These are phyloP conservation scores for Hirtodrosophila histrioides DNA, from an alignment of 2,888 invertebrate species.

Conservation along the genomic window DNA sequence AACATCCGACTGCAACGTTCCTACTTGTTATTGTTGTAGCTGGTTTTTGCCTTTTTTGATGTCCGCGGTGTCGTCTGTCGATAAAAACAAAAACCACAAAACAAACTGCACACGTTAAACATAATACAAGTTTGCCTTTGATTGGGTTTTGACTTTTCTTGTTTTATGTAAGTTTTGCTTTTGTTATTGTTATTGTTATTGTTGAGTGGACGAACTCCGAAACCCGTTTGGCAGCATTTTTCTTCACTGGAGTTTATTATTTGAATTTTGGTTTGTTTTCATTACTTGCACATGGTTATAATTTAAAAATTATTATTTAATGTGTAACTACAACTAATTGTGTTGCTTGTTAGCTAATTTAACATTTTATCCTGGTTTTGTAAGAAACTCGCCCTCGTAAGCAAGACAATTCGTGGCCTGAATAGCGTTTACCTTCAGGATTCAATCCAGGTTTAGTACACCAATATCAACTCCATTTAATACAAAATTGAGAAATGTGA, in stretches of 20 bases:
- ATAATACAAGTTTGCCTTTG: conserved; percentile 35
- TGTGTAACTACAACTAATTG: no score
- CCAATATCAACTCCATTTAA: no score
- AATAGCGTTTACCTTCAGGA: no score
- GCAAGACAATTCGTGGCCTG: no score
- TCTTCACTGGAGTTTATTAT: conserved; percentile 17
- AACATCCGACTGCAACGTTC: no score
- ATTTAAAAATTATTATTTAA: no score
- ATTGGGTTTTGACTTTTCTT: conserved; percentile 25
- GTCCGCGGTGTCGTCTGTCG: conserved; percentile 27
- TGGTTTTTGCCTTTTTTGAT: conserved; percentile 33
- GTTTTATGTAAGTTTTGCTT: conserved; percentile 23
- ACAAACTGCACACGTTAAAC: conserved; percentile 25
- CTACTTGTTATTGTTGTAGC: conserved; percentile 18
- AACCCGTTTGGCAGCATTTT: conserved; percentile 63
- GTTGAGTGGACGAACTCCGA: conserved; percentile 10
- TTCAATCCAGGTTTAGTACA: no score
- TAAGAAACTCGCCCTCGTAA: no score
- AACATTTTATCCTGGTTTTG: no score
- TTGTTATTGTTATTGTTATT: conserved; percentile 13
- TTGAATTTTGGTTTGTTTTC: not conserved
- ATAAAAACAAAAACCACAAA: conserved; percentile 27
- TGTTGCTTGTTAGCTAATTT: no score
- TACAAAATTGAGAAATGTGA: no score
- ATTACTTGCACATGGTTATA: no score